Base-by-base conservation (phyloP, 2,113 vertebrate genomes). In the Takifugu bimaculatus region DNA sequence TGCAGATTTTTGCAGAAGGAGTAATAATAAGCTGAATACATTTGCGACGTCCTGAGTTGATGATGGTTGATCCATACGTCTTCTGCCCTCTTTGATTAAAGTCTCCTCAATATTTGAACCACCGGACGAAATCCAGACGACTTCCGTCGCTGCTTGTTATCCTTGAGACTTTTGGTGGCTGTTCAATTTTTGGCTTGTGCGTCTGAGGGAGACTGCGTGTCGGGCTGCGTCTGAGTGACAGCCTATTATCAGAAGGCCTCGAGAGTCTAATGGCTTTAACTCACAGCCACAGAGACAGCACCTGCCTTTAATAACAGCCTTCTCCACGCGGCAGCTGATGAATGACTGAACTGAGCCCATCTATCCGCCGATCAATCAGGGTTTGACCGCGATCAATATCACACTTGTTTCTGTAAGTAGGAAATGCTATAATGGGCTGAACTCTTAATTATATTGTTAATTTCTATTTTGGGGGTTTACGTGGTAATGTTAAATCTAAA, bases 1-100 rank as follows among this genome's bases (percentile, higher is more conserved):
- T 68, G 92, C 92, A 55, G 90, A 85, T 85, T 96, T 93, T 94
- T 96, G 90, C 80, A 60, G 84, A 87, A 88, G 89, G 73, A 91
- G 88, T 14, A 45, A 45, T 14, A 45, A 45, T 14, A 45, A 45
- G 35, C 35, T 39, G 35, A 10, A 39, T 39, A 39, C 35, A 2
- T 39, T 39, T 39, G 35, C 3, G 9, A 39, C 7, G 35, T 10
- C 35, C 35, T 39, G 35, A 39, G 35, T 10, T 39, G 35, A 39
- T 39, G 35, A 39, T 9, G 7, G 2, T 39, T 39, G 4, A 10
- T 11, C 7, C 35, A 11, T 9, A 39, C 11, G 35, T 27, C 27
- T 53, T 15, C 35, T 28, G 86, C 87, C 54, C 54, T 50, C 27
- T 75, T 53, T 58, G 65, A 20, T 20, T 20, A 20, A 20, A 20